Conservation (phyloP, 2,113 vertebrate genomes). For the Myanophis thanlyinensis region DNA sequence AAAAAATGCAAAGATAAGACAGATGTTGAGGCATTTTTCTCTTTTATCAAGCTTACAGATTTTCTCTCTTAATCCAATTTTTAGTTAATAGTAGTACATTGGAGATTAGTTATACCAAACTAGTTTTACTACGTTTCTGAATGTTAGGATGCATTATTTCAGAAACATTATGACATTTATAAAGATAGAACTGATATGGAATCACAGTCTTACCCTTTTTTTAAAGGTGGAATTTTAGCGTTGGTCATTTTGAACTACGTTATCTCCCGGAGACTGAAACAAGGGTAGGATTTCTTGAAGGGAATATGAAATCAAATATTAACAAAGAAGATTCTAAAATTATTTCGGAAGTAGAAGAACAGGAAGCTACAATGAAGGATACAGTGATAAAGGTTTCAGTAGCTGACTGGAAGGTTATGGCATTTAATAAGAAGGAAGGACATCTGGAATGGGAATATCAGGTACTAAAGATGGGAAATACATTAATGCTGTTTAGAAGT, state of each 20-base stretch:
- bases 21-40: not conserved
- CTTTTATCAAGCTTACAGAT: not conserved
- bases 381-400: conserved; percentile 95
- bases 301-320: conserved; percentile 72
- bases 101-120: not conserved
- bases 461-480: conserved; percentile 68
- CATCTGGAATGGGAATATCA: conserved; percentile 95
- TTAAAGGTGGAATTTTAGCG: conserved; percentile 98
- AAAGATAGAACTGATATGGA: not conserved
- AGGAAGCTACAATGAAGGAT: conserved; percentile 79
- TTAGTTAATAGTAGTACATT: not conserved
- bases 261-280: conserved; percentile 83
- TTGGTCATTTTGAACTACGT: conserved; percentile 95
- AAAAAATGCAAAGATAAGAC: not conserved
- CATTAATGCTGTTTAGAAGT: not conserved
- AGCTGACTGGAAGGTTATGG: conserved; percentile 97
- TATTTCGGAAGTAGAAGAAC: conserved; percentile 83
- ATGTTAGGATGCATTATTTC: not conserved
- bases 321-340: conserved; percentile 80
- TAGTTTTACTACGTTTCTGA: not conserved
- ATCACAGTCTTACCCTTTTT: conserved; percentile 44
- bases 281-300: conserved; percentile 85
- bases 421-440: conserved; percentile 84
- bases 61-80: not conserved
- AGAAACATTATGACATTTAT: not conserved